Evolutionary conservation across 2,113 vertebrate species (phyloP).

Genomic region (Malurus elegans): DNA sequence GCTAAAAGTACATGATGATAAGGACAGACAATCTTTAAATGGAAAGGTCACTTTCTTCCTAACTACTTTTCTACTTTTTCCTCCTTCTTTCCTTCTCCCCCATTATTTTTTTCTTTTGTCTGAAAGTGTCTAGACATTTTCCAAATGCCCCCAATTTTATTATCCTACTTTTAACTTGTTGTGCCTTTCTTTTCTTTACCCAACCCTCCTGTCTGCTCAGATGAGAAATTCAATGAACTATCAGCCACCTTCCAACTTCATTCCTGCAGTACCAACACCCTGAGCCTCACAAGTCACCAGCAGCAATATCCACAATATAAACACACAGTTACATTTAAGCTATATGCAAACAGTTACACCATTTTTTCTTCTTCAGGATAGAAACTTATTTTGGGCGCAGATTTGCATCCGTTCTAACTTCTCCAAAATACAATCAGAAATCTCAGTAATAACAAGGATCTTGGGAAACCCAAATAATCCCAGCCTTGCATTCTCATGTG

Average conservation of each 20-base stretch:
- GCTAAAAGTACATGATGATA: background rate
- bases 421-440: background rate
- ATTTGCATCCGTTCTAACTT: background rate
- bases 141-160: background rate
- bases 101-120: background rate
- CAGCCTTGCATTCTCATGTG: background rate
- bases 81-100: background rate
- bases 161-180: background rate
- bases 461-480: background rate
- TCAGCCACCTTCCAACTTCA: background rate
- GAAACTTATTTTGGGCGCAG: background rate
- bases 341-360: background rate
- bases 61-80: background rate
- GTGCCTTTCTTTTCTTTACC: background rate
- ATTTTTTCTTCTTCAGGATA: background rate
- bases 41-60: background rate
- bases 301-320: background rate
- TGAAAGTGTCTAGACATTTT: background rate
- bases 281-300: background rate
- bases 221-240: background rate
- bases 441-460: background rate
- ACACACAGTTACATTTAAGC: rapidly evolving
- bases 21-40: background rate
- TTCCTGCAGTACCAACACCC: background rate
- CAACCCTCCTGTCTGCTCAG: background rate